Base-by-base conservation (phyloP, 2,888 invertebrate species). In the Tiliacea citrago region DNA sequence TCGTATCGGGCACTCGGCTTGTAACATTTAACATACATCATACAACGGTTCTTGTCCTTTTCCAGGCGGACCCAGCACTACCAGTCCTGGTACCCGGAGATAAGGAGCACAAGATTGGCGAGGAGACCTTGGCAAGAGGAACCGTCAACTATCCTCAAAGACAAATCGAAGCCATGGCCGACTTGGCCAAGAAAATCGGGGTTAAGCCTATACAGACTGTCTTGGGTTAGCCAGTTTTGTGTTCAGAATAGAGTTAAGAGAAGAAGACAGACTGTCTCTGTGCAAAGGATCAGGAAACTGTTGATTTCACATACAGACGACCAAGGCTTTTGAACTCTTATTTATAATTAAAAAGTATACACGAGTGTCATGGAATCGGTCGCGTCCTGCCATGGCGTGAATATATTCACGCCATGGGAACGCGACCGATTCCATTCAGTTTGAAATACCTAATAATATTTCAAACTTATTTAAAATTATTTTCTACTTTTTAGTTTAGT, bases 11-110 rank as follows among this genome's bases (percentile, higher is more conserved):
- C 1, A 57, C 29, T 18, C 13, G 29, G 3, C 35, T 63, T 47
- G 12, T 29, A 47, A 63, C 4, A 18, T 13, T 10, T 62, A 35
- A 13, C 61, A 2, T 13, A 65, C 13, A 35, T 35, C 3, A 66
- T 35, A 51, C 16, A 66, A 66, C 51, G n/a, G 10, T 9, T 35
- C 7, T 35, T 62, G 39, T 53, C 57, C 1, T n/a, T 29, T 90
- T 87, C 0, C 88, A 97, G 97, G 96, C 96, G 63, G 97, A 98
- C 88, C 97, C 97, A 0, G 88, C 93, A 0, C 95, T 97, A 55
- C 97, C 98, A 5, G 98, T 99, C 0, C 90, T 99, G 62, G 97
- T 98, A 0, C 97, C 99, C 10, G 99, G 99, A 0, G 99, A 99
- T 93, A 98, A 98, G 61, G 99, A 99, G 91, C 96, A 97, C 29